These are phyloP conservation scores for Drosophila dives DNA, from an alignment of 2,888 invertebrate genomes.

Conservation along the genomic window DNA sequence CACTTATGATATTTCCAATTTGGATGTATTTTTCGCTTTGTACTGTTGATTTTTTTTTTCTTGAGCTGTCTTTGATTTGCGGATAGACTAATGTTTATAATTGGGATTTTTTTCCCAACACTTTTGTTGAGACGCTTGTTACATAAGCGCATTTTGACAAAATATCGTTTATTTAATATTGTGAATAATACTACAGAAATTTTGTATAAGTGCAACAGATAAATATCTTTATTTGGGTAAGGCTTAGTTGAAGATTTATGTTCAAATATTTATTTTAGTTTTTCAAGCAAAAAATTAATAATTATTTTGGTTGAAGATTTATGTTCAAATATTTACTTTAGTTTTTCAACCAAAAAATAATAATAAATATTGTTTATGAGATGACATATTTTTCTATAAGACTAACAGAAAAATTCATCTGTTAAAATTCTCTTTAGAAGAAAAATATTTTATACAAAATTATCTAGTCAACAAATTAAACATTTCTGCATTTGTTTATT, in stretches of 20 bases:
- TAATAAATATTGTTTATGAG: not conserved
- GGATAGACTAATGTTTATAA: conserved; percentile 71
- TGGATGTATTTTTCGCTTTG: conserved; percentile 44
- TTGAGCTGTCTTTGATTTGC: conserved; percentile 51
- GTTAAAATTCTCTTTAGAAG: not conserved
- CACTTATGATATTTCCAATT: conserved; percentile 66
- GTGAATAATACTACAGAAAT: conserved; percentile 14
- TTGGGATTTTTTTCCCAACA: conserved; percentile 42
- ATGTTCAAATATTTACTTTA: not conserved
- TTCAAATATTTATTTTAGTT: not conserved
- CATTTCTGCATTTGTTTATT: too few species aligned
- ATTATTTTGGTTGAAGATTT: not conserved
- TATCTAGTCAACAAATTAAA: not conserved
- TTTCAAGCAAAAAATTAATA: too few species aligned
- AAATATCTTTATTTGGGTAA: not conserved
- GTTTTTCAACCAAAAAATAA: not conserved
- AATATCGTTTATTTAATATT: conserved; percentile 32
- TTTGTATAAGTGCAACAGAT: conserved; percentile 2
- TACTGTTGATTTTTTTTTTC: conserved; percentile 7
- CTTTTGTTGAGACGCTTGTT: conserved; percentile 39
- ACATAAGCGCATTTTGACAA: conserved; percentile 48
- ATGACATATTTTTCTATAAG: not conserved
- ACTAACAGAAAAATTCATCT: too few species aligned
- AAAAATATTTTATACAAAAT: not conserved
- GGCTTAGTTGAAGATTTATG: not conserved